These are phyloP conservation scores for Nannospalax galili DNA, from an alignment of 2,113 vertebrate genomes.

Conservation along the genomic window DNA sequence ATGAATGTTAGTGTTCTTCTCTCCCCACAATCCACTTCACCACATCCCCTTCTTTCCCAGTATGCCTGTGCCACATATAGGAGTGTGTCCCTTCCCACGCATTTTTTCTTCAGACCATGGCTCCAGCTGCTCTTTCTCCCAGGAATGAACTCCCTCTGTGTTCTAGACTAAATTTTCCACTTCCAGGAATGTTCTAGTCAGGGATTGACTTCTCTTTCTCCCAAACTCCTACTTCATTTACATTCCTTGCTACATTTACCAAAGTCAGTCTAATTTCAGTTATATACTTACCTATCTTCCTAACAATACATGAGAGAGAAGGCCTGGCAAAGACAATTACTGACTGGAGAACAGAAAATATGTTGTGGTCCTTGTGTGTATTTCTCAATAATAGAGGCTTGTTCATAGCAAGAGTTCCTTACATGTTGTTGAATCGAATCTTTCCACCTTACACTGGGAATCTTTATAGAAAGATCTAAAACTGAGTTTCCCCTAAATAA, in stretches of 20 bases:
- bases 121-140: constrained; percentile 28
- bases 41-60: not conserved
- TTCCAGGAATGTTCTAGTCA: constrained; percentile 48
- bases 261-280: constrained; percentile 59
- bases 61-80: not conserved
- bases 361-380: constrained; percentile 10
- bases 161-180: constrained; percentile 33
- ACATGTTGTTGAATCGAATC: constrained; percentile 20
- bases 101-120: not conserved
- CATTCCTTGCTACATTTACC: constrained; percentile 53
- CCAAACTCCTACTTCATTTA: constrained; percentile 65
- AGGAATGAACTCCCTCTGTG: constrained; percentile 10
- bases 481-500: constrained; percentile 40
- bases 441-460: not conserved
- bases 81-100: not conserved
- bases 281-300: constrained; percentile 65
- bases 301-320: constrained; percentile 55
- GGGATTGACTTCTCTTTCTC: constrained; percentile 69
- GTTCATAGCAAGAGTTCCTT: not conserved
- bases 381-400: constrained; percentile 42
- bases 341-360: constrained; percentile 19
- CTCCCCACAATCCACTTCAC: not conserved
- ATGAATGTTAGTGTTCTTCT: not conserved
- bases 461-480: constrained; percentile 50
- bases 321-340: constrained; percentile 39